phyloP scores from a whole-genome alignment of 37 sponge, comb jelly and placozoan genomes.

The Chondrosia reniformis region DNA sequence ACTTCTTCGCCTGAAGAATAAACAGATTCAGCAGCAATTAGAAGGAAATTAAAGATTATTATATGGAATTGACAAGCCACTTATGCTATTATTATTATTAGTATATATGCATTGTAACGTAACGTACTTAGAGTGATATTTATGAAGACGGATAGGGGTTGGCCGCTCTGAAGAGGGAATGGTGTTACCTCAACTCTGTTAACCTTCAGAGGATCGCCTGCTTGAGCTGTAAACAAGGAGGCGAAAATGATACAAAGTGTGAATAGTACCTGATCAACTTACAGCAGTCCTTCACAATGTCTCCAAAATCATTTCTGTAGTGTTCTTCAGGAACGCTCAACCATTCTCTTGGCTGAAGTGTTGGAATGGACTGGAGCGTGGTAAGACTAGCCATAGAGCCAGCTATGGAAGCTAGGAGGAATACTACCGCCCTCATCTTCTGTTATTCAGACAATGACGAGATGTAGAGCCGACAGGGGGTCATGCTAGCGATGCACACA shows the following conservation, averaged over 20 bases:
- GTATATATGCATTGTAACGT: too few species aligned
- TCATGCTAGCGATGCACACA: too few species aligned
- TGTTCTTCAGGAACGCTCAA: too few species aligned
- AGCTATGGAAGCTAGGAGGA: too few species aligned
- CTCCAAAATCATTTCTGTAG: constrained; percentile 24
- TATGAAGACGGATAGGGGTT: constrained; percentile 20
- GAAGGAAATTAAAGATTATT: neutral
- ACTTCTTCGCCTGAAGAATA: constrained; percentile 26
- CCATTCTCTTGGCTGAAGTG: too few species aligned
- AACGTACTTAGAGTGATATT: constrained; percentile 30
- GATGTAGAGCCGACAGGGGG: too few species aligned
- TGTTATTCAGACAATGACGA: too few species aligned
- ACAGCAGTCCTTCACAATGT: constrained; percentile 54
- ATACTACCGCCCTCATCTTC: too few species aligned
- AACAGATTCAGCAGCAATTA: neutral
- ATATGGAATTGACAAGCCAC: neutral
- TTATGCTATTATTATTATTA: too few species aligned
- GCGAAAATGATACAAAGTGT: neutral
- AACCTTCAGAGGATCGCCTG: constrained; percentile 27
- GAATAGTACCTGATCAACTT: neutral
- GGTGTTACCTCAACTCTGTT: constrained; percentile 41
- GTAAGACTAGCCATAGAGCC: too few species aligned
- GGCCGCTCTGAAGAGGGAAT: constrained; percentile 47
- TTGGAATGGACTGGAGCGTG: too few species aligned
- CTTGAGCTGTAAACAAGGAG: neutral